Base-by-base conservation (phyloP, 2,797 vertebrate genomes). In the Notoglanidium macrostoma region DNA sequence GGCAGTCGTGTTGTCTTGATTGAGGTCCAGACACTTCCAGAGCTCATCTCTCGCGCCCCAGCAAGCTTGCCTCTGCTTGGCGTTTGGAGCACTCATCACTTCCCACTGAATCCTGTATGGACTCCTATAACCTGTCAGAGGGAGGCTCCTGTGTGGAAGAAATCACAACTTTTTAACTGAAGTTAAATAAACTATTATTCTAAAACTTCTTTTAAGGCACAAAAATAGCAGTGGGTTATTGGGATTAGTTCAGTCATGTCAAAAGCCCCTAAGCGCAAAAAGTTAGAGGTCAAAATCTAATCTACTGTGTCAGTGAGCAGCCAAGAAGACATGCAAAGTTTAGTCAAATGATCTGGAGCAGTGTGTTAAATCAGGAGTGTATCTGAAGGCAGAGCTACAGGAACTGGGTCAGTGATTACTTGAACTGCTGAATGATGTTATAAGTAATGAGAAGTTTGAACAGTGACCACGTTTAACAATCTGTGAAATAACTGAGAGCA, bases 21-120 rank as follows among this genome's bases (percentile, higher is more conserved):
- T 94, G 32, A 94, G 92, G 40, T 99, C 98, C 90, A 99, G 87
- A 88, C 98, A 99, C 86, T 91, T 95, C 98, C 98, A 99, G 72
- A 98, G 95, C 51, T 88, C 90, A 89, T 99, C 98, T 84, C 97
- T 95, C 73, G 98, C 95, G 0, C 90, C 94, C 98, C 98, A 99
- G 94, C 98, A 99, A 1, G 92, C 95, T 85, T 95, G 96, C 81
- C 98, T 95, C 91, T 98, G 95, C 59, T 94, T 90, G 82, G 96
- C 95, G 26, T 94, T 96, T 0, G 97, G 98, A 67, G 98, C 98
- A 0, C 97, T 81, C 98, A 99, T 99, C 19, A 14, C 92, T 73
- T n/a, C 67, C 68, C 32, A 54, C 29, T 23, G 21, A 76, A 21
- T 1, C 46, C 78, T 19, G 49, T 6, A 5, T 29, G 12, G 72